Conservation (phyloP, 2,113 vertebrate genomes). For the Trichechus manatus region DNA sequence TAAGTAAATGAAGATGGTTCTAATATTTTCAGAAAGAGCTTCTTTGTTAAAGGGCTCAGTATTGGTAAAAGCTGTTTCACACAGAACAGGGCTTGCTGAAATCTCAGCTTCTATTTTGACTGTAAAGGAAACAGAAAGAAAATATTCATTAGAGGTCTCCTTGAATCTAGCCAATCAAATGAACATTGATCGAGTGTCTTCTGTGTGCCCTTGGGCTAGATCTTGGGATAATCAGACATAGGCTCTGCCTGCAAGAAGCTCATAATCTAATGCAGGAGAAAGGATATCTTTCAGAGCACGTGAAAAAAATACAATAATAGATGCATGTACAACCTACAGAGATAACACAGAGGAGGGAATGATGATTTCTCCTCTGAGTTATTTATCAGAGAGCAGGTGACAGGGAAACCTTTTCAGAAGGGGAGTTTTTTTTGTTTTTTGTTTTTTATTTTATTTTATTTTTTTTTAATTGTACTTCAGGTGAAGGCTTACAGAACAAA, state of each 20-base stretch:
- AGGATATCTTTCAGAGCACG: neutral
- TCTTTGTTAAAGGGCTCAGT: slow-evolving; percentile 56
- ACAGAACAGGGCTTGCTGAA: slow-evolving; percentile 6
- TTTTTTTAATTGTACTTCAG: no score
- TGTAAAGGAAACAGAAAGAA: slow-evolving; percentile 56
- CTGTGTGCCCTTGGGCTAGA: neutral
- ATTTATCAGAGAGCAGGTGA: neutral
- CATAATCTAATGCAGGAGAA: neutral
- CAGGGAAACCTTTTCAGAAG: neutral
- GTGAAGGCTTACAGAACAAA: no score
- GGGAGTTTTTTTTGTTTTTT: no score
- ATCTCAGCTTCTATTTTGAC: slow-evolving; percentile 55
- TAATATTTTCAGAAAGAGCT: slow-evolving; percentile 64
- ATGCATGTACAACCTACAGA: neutral
- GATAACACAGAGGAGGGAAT: neutral
- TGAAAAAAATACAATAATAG: neutral
- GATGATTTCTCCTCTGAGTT: neutral
- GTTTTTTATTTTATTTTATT: no score
- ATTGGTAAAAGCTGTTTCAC: slow-evolving; percentile 56
- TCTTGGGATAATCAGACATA: neutral
- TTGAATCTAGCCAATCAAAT: neutral
- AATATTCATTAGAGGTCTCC: neutral
- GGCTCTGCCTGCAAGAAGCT: neutral
- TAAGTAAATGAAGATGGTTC: slow-evolving; percentile 57
- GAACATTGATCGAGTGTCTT: neutral